phyloP scores from a whole-genome alignment of 2,113 vertebrate species.

The Pseudorhombus dupliciocellatus region DNA sequence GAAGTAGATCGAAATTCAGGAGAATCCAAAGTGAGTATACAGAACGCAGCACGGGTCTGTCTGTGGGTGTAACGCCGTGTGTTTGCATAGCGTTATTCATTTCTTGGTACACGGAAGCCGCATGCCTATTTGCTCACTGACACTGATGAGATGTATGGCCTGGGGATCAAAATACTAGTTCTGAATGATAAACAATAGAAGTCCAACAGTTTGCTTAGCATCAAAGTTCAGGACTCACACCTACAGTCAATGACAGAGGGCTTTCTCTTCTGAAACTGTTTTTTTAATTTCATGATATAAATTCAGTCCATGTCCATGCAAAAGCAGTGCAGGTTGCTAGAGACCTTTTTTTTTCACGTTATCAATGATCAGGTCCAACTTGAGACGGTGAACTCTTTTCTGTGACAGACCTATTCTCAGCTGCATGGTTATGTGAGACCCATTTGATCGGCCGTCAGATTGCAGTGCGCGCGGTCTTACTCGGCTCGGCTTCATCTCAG shows the following conservation, averaged over 20 bases:
- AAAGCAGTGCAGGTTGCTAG: neutral
- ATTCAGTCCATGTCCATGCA: neutral
- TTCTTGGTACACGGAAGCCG: too few relatives aligned
- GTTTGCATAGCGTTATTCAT: too few relatives aligned
- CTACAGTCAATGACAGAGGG: neutral
- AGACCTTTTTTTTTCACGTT: too few relatives aligned
- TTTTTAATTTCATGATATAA: too few relatives aligned
- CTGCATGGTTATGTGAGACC: neutral
- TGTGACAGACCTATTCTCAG: neutral
- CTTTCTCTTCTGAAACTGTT: too few relatives aligned
- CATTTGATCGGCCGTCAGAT: slow-evolving; percentile 18
- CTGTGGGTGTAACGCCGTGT: too few relatives aligned
- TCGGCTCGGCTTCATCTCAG: slow-evolving; percentile 24
- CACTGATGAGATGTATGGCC: too few relatives aligned
- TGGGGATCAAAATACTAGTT: too few relatives aligned
- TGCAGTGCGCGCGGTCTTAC: slow-evolving; percentile 28
- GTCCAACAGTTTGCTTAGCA: neutral
- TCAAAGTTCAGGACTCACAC: neutral
- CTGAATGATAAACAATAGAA: neutral
- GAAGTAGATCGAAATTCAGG: too few relatives aligned
- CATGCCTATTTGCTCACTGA: too few relatives aligned
- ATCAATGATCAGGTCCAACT: slow-evolving; percentile 13
- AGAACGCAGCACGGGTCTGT: too few relatives aligned
- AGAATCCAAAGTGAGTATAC: too few relatives aligned
- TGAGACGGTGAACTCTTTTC: neutral